phyloP scores from a whole-genome alignment of 2,888 invertebrate species.

The Microplitis manilae region DNA sequence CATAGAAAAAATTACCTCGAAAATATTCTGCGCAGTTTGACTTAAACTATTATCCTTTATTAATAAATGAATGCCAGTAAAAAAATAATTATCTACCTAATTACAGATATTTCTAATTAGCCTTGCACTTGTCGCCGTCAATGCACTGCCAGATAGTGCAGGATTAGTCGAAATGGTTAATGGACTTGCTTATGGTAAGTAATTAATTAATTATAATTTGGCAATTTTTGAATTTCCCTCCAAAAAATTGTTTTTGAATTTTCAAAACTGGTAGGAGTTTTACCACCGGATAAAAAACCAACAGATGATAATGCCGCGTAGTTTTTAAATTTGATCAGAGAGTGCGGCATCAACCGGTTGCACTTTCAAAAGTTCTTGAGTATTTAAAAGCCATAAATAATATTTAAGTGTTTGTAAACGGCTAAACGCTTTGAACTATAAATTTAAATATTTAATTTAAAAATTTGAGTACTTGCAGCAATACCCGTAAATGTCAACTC shows the following conservation, averaged over 20 bases:
- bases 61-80: no score
- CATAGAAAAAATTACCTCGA: no score
- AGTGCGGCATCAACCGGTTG: constrained; percentile 9
- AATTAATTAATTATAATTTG: not conserved
- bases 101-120: constrained; percentile 9
- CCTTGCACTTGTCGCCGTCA: constrained; percentile 39
- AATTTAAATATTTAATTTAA: not conserved
- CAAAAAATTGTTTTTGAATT: not conserved
- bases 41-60: no score
- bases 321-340: not conserved
- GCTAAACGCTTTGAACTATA: not conserved
- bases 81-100: not conserved
- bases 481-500: not conserved
- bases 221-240: not conserved
- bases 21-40: no score
- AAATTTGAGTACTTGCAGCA: not conserved
- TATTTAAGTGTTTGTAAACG: not conserved
- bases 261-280: not conserved
- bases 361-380: not conserved
- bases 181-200: constrained; percentile 70
- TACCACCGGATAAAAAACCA: constrained; percentile 2
- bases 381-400: not conserved
- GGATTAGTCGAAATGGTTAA: constrained; percentile 69
- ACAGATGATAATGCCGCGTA: constrained; percentile 11
- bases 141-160: constrained; percentile 66